Evolutionary conservation across 2,113 vertebrate genomes (phyloP).

Genomic region (Actenoides lindsayi): DNA sequence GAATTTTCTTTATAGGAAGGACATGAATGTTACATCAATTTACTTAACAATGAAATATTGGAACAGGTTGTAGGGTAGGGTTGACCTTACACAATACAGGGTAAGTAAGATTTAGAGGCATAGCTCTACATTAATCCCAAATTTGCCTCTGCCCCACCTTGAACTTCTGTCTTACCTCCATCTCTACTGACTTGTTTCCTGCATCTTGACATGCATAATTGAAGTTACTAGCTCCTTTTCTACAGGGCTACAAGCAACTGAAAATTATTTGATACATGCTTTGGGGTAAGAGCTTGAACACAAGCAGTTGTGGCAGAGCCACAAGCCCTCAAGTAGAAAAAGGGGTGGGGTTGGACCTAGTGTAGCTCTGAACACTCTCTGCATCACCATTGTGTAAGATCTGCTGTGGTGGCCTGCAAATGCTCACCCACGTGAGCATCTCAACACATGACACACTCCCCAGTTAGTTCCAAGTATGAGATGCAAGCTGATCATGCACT

Average conservation of each 20-base stretch:
- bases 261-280: accelerated
- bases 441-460: neutral
- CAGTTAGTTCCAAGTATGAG: accelerated
- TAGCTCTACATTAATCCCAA: neutral
- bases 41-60: neutral
- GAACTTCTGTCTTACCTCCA: neutral
- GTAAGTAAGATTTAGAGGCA: neutral
- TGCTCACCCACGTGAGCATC: accelerated
- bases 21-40: neutral
- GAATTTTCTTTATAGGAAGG: neutral
- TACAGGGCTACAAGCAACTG: neutral
- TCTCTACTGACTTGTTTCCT: neutral
- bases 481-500: neutral
- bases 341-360: neutral
- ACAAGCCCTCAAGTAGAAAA: neutral
- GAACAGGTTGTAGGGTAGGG: neutral
- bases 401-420: neutral
- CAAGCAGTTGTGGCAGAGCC: neutral
- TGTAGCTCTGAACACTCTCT: accelerated
- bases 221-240: neutral
- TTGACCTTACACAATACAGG: neutral
- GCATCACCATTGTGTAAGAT: accelerated
- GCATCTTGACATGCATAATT: neutral
- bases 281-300: neutral
- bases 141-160: neutral